A percentile compares a stretch with the other conserved stretches of the same genome.
phyloP scores from a whole-genome alignment of 1,140 invertebrate species.

The Helicoverpa armigera region DNA sequence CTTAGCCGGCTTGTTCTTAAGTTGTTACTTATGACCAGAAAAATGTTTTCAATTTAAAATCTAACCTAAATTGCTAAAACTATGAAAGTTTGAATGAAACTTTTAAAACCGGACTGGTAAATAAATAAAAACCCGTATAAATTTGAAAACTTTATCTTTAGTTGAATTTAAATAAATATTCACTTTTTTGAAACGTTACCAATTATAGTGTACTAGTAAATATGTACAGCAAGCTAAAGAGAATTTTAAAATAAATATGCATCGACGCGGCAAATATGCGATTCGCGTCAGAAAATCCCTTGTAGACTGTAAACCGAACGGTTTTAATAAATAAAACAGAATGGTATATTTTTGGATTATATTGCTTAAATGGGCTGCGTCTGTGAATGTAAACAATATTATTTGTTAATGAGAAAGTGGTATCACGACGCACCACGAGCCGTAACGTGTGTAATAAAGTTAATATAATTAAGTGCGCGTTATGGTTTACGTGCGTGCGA shows the following conservation, averaged over 20 bases:
- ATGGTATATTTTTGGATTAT: slow-evolving; percentile 7
- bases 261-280: neutral
- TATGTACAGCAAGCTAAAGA: neutral
- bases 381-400: slow-evolving; percentile 39
- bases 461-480: slow-evolving; percentile 64
- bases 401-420: slow-evolving; percentile 56
- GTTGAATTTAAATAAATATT: neutral
- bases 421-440: slow-evolving; percentile 59
- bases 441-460: slow-evolving; percentile 65
- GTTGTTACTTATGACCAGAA: neutral
- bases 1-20: neutral
- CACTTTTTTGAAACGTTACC: neutral
- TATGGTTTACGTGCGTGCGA: slow-evolving; percentile 53
- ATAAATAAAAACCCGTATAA: slow-evolving; percentile 37
- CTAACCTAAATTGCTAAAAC: neutral
- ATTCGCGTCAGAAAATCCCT: neutral
- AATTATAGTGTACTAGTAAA: neutral
- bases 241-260: neutral
- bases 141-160: slow-evolving; percentile 11
- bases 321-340: slow-evolving; percentile 26
- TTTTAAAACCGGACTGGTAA: neutral
- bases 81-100: neutral
- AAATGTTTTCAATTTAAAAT: neutral
- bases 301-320: neutral
- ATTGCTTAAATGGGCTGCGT: slow-evolving; percentile 7